A percentile compares a stretch with the other conserved stretches of the same genome.
phyloP scores from a whole-genome alignment of 2,888 invertebrate genomes.

The Listrodromus nycthemerus region DNA sequence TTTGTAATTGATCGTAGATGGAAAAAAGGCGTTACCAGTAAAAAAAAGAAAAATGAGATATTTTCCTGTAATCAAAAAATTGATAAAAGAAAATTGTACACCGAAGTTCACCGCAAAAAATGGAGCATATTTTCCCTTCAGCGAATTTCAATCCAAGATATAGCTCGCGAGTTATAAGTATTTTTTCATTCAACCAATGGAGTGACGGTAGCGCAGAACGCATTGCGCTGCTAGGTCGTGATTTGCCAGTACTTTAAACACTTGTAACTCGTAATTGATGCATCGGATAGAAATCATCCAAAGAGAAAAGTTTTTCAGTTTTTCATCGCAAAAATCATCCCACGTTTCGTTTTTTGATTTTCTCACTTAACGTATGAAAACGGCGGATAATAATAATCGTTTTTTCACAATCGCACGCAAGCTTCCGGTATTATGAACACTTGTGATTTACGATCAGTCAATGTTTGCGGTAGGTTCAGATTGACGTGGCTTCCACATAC shows the following conservation, averaged over 20 bases:
- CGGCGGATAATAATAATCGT: background rate
- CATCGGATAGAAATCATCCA: background rate
- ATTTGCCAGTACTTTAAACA: background rate
- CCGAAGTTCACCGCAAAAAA: background rate
- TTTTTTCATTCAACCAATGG: background rate
- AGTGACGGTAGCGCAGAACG: background rate
- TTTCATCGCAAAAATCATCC: background rate
- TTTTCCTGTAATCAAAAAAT: background rate
- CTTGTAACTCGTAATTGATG: background rate
- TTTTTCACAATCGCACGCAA: background rate
- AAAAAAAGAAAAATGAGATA: background rate
- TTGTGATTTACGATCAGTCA: background rate
- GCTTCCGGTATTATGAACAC: background rate
- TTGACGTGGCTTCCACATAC: background rate
- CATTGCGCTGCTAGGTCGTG: background rate
- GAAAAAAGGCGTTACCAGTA: background rate
- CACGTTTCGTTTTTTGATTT: background rate
- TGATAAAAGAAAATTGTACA: background rate
- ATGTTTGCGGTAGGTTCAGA: background rate
- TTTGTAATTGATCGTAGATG: conserved; percentile 5
- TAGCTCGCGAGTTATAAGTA: background rate
- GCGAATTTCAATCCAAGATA: background rate
- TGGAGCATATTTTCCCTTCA: background rate
- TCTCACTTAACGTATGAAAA: background rate
- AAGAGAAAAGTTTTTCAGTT: background rate